Base-by-base conservation (phyloP, 2,888 invertebrate species). In the Phortica magna region DNA sequence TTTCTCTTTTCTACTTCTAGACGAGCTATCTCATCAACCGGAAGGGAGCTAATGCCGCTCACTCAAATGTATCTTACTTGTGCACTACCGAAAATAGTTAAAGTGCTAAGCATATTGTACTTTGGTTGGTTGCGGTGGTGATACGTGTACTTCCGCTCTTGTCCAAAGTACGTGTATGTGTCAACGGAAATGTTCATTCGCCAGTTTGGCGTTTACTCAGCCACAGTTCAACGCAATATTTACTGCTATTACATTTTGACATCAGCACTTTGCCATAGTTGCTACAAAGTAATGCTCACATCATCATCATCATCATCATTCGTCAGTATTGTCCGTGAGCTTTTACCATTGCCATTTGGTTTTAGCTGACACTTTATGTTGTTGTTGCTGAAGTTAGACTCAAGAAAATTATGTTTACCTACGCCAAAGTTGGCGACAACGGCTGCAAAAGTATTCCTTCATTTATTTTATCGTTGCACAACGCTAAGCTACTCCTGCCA, bases 401-500 rank as follows among this genome's bases (percentile, higher is more conserved):
- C 53, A 53, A 31, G 70, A 71, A 71, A 71, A 71, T 71, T 53
- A 71, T 71, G 70, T 71, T 71, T 71, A 71, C 70, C 70, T 71
- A 71, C 31, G 5, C 14, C 39, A 31, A 12, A 7, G 17, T 3
- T 59, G 59, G 17, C 17, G 59, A 59, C n/a, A 17, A 19, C 19
- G 22, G 31, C 39, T 31, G 64, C 14, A 64, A 39, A 31, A 64
- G 39, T 10, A 64, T 19, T 64, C 39, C 14, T 59, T 59, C 19
- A 5, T 59, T 59, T 59, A 17, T 19, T 59, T 59, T 59, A 31
- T 31, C 31, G 31, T 31, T 31, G n/a, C n/a, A n/a, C n/a, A 6
- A 43, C 10, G 43, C 43, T 43, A 7, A 10, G 43, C 43, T 43
- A 43, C 43, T 43, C n/a, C n/a, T n/a, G 31, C 31, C 31, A 31